Percentiles rank a stretch among this genome's conserved stretches.
Conservation (phyloP, 2,797 vertebrate species). For the Phoxinus dragarum region DNA sequence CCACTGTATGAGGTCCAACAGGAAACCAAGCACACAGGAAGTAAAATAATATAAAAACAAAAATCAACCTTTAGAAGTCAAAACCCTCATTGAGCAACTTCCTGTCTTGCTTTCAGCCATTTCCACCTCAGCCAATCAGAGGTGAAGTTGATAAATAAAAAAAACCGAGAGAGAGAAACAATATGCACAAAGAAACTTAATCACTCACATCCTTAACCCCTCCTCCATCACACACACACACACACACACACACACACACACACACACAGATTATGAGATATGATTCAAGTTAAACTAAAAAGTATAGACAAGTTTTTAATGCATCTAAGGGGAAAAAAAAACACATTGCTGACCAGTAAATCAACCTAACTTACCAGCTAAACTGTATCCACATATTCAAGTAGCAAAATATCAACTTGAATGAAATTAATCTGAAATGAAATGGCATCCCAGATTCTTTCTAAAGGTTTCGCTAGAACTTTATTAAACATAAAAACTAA, state of each 20-base stretch:
- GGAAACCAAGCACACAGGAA: constrained; percentile 59
- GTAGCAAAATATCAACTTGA: background rate
- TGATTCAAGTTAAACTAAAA: background rate
- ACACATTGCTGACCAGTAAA: background rate
- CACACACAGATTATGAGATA: background rate
- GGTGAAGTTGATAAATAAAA: constrained; percentile 26
- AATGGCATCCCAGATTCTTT: background rate
- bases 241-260: background rate
- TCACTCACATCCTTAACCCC: constrained; percentile 24
- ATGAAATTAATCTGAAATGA: background rate
- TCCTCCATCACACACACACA: background rate
- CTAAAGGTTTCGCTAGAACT: background rate
- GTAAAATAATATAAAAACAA: constrained; percentile 7
- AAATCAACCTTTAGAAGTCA: constrained; percentile 41
- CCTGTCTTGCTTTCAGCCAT: constrained; percentile 58
- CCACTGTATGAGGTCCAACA: constrained; percentile 52
- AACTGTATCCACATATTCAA: background rate
- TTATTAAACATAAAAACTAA: background rate
- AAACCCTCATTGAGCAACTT: constrained; percentile 55
- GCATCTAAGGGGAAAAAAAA: background rate
- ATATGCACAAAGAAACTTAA: constrained; percentile 51
- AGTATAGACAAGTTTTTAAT: background rate
- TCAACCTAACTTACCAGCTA: background rate
- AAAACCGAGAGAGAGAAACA: constrained; percentile 43
- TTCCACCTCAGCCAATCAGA: constrained; percentile 55